phyloP scores from a whole-genome alignment of 2,113 vertebrate genomes.

The Prunella himalayana region DNA sequence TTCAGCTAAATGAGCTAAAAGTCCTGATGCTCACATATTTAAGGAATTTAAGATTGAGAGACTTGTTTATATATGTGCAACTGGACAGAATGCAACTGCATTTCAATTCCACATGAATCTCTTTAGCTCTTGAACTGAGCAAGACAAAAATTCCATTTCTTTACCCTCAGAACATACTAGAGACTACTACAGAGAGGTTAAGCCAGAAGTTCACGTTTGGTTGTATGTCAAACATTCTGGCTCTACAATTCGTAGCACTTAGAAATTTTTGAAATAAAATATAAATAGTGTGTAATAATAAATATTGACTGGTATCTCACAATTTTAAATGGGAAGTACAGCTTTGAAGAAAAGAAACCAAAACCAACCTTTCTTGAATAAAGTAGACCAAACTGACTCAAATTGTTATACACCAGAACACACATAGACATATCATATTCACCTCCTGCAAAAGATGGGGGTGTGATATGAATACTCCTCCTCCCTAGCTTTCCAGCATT shows the following conservation, averaged over 20 bases:
- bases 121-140: neutral
- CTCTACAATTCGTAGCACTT: neutral
- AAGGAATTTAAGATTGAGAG: neutral
- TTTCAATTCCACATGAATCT: neutral
- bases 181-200: neutral
- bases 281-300: neutral
- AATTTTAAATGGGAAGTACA: neutral
- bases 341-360: neutral
- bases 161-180: neutral
- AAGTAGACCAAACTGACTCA: neutral
- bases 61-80: neutral
- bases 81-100: neutral
- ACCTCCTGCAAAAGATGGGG: neutral
- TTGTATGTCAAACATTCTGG: neutral
- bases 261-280: neutral
- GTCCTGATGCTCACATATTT: neutral
- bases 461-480: neutral
- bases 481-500: neutral
- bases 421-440: neutral
- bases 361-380: neutral
- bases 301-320: neutral
- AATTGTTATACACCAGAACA: neutral
- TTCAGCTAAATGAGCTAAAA: neutral
- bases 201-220: neutral
- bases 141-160: neutral